phyloP scores from a whole-genome alignment of 2,113 vertebrate genomes.

The Psophia crepitans region DNA sequence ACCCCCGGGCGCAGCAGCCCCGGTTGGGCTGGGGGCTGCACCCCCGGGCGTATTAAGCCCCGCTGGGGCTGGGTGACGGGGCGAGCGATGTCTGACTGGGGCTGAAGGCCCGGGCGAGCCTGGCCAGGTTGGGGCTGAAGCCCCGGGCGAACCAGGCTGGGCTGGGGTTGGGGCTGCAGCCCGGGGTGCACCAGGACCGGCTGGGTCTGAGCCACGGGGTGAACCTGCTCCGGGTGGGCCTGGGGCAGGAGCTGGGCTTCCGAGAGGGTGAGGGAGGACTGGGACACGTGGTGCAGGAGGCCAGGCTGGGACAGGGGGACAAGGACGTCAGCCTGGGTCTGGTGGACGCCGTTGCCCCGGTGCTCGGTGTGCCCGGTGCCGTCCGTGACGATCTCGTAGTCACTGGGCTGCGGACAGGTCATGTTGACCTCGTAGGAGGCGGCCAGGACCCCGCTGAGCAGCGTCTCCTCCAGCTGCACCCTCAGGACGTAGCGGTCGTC shows the following conservation, averaged over 20 bases:
- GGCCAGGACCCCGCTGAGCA: neutral
- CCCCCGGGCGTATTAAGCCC: neutral
- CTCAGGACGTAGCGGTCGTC: neutral
- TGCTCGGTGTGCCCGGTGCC: fast-evolving
- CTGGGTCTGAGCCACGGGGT: neutral
- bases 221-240: neutral
- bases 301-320: neutral
- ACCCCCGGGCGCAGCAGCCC: fast-evolving
- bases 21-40: fast-evolving
- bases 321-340: fast-evolving
- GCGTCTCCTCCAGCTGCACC: slow-evolving; percentile 54
- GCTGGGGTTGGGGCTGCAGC: neutral
- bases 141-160: fast-evolving
- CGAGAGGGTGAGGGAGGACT: neutral
- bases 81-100: neutral
- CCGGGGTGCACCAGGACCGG: neutral
- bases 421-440: slow-evolving; percentile 19
- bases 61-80: no score
- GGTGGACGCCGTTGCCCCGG: neutral
- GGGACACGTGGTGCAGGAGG: neutral
- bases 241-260: neutral
- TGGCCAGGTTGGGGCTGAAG: neutral
- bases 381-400: fast-evolving
- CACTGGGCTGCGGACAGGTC: slow-evolving; percentile 20
- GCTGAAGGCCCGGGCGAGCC: neutral